Conservation (phyloP, 2,113 vertebrate genomes). For the Embiotoca jacksoni region DNA sequence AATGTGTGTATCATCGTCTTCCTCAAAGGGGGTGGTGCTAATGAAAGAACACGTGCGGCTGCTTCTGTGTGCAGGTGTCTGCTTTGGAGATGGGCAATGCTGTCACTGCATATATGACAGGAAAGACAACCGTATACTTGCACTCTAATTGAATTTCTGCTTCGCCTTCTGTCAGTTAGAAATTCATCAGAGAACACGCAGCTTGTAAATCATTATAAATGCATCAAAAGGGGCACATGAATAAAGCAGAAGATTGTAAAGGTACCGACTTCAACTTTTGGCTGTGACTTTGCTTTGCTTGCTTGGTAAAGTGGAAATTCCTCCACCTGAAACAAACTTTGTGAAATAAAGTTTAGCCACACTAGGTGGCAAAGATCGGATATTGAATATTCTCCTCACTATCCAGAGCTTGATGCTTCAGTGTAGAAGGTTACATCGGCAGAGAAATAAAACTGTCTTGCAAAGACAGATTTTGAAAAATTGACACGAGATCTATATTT, state of each 20-base stretch:
- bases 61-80: not conserved
- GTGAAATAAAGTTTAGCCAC: slow-evolving; percentile 27
- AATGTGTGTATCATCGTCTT: not conserved
- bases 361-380: slow-evolving; percentile 13
- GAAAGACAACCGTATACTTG: not conserved
- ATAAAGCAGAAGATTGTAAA: not conserved
- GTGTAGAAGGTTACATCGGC: not conserved
- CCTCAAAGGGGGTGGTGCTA: slow-evolving; percentile 5
- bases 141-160: slow-evolving; percentile 1
- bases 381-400: slow-evolving; percentile 19
- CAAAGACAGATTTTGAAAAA: too few relatives aligned
- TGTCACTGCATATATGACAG: not conserved
- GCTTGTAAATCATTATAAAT: not conserved
- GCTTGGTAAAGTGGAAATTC: not conserved
- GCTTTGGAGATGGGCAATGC: not conserved
- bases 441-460: too few relatives aligned
- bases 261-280: not conserved
- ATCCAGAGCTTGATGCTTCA: not conserved
- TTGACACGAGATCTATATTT: too few relatives aligned
- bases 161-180: slow-evolving; percentile 6
- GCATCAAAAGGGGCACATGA: not conserved
- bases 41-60: slow-evolving; percentile 20
- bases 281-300: not conserved
- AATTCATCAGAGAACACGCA: not conserved
- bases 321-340: slow-evolving; percentile 22